Evolutionary conservation across 23 tunicate genomes (phyloP), one percentile per base, ranked within the genome.

Genomic region (Ciona savignyi): DNA sequence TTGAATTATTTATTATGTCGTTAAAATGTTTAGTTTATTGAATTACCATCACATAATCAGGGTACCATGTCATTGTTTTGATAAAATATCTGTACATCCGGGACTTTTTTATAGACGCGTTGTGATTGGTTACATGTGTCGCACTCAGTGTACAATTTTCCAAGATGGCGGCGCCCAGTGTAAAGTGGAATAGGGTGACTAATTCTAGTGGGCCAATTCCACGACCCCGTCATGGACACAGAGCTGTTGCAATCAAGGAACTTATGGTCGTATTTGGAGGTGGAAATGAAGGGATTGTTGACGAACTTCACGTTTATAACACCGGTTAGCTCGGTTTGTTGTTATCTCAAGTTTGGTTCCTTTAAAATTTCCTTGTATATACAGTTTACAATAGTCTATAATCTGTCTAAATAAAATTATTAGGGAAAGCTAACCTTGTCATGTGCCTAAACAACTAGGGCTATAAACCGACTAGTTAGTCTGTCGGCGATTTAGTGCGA

Each of bases 221-320:
- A 4, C 81, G 98, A 32, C 93, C 98, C 27, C 80, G 98, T 20
- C 98, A 93, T 86, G 98, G 98, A 26, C 98, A 93, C 62, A 33
- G 98, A 35, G 93, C 93, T 0, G 88, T 86, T 62, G 88, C 98
- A 21, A 83, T 93, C 48, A 85, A 85, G 66, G 81, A 86, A 29
- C 74, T 82, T 35, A 93, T 93, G 88, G 85, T 93, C 23, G 86
- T 91, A 42, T 91, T 91, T 71, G 97, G 97, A 26, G 97, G 97
- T 0, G 97, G 97, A 30, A 91, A 91, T 71, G 97, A 91, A 80
- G 97, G 97, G 26, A 91, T 91, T 60, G 87, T 91, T 31, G 91
- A 91, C 29, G 97, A 85, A 80, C 60, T 91, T 2, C 91, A 91
- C 80, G 91, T 91, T 56, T 91, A 91, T 73, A 85, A 91, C 68